These are phyloP conservation scores for Odocoileus hemionus DNA, from an alignment of 2,113 vertebrate genomes.

Conservation along the genomic window DNA sequence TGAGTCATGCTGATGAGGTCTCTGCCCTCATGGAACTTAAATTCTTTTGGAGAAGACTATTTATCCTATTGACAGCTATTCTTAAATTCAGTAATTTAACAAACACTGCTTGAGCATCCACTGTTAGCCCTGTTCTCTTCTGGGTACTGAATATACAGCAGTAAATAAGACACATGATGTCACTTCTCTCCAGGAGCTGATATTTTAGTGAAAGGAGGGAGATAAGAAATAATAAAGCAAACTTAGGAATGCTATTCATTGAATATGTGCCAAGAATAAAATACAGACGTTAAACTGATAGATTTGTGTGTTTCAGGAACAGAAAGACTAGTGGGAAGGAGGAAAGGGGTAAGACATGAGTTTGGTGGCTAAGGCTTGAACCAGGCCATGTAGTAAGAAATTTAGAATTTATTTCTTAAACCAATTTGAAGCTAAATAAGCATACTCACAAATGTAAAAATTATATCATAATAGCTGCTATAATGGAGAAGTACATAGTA, in stretches of 20 bases:
- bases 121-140: too few species aligned
- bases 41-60: neutral
- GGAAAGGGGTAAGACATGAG: neutral
- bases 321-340: neutral
- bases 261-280: neutral
- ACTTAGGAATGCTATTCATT: neutral
- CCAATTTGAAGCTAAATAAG: neutral
- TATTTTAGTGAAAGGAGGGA: neutral
- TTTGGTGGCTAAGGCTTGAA: neutral
- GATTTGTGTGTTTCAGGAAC: neutral
- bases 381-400: neutral
- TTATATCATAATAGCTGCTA: neutral
- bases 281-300: neutral
- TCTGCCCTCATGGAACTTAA: neutral
- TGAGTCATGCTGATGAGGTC: neutral
- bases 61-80: neutral
- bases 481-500: neutral
- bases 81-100: neutral
- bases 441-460: neutral
- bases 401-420: neutral
- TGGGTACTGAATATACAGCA: neutral
- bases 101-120: neutral
- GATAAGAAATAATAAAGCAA: neutral
- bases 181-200: neutral
- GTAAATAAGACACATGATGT: neutral